These are phyloP conservation scores for Hucho hucho DNA, from an alignment of 2,113 vertebrate genomes.

Conservation along the genomic window DNA sequence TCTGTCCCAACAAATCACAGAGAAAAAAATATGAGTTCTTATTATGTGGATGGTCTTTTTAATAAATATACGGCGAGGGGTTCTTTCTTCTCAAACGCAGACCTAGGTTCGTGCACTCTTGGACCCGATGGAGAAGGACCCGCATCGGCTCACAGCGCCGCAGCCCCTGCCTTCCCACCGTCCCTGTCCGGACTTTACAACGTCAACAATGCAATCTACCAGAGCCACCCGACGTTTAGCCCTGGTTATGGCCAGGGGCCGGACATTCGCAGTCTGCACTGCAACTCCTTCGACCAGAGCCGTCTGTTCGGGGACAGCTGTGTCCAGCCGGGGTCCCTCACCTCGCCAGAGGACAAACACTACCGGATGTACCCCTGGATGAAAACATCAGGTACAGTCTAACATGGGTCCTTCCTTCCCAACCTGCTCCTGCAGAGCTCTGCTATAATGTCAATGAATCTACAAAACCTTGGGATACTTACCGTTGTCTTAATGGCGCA, in stretches of 20 bases:
- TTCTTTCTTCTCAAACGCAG: conserved; percentile 86
- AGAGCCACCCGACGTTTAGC: conserved; percentile 75
- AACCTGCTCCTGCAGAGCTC: not conserved
- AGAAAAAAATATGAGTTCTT: conserved; percentile 90
- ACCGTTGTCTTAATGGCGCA: conserved; percentile 80
- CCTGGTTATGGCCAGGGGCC: conserved; percentile 80
- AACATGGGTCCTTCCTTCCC: conserved; percentile 26
- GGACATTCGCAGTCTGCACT: conserved; percentile 82
- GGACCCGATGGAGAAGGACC: conserved; percentile 82
- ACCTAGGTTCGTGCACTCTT: conserved; percentile 84
- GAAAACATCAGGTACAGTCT: conserved; percentile 88
- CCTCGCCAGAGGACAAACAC: conserved; percentile 80
- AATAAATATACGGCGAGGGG: conserved; percentile 87
- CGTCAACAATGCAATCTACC: conserved; percentile 83
- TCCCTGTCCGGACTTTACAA: conserved; percentile 85
- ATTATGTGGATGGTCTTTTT: conserved; percentile 95
- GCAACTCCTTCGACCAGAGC: conserved; percentile 87
- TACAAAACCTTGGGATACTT: conserved; percentile 54
- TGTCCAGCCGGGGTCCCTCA: conserved; percentile 83
- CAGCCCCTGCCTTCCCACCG: conserved; percentile 75
- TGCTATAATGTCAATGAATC: conserved; percentile 34
- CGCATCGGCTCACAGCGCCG: conserved; percentile 79
- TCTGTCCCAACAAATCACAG: conserved; percentile 96
- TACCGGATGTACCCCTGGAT: conserved; percentile 93
- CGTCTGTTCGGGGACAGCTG: conserved; percentile 86